These are phyloP conservation scores for Oryzias dopingdopingensis DNA, from an alignment of 2,797 vertebrate genomes.

Conservation along the genomic window DNA sequence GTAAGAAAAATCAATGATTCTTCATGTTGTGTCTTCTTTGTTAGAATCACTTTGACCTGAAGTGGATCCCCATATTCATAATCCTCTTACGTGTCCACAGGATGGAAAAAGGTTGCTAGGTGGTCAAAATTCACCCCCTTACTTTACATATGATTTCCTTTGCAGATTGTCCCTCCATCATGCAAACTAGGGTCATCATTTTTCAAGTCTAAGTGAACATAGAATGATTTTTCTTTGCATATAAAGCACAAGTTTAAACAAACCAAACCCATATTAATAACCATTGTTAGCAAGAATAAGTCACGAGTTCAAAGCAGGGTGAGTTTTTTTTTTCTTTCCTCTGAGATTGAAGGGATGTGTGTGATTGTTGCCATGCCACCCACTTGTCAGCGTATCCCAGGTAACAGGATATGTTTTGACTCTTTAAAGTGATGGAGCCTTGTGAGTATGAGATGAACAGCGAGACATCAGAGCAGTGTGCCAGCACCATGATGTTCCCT, in stretches of 20 bases:
- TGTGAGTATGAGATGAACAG: constrained; percentile 20
- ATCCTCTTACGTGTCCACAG: constrained; percentile 41
- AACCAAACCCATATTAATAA: constrained; percentile 3
- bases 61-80: constrained; percentile 20
- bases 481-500: constrained; percentile 50
- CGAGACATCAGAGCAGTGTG: constrained; percentile 23
- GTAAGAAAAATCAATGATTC: neutral
- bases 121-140: constrained; percentile 65
- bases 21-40: constrained; percentile 4
- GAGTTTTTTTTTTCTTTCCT: constrained; percentile 8
- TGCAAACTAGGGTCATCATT: constrained; percentile 67
- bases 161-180: constrained; percentile 62
- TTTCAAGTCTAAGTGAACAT: constrained; percentile 37
- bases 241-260: constrained; percentile 7
- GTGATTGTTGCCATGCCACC: constrained; percentile 26
- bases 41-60: constrained; percentile 17
- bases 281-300: neutral
- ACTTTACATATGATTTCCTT: constrained; percentile 81
- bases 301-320: constrained; percentile 7
- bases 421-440: constrained; percentile 29
- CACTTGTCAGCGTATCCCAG: constrained; percentile 20
- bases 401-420: constrained; percentile 40
- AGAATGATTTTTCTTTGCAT: constrained; percentile 59
- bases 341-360: constrained; percentile 4
- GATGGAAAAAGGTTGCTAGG: constrained; percentile 51